Conservation (phyloP, 2,888 invertebrate genomes). For the Pseudococcus jackbeardsleyi region DNA sequence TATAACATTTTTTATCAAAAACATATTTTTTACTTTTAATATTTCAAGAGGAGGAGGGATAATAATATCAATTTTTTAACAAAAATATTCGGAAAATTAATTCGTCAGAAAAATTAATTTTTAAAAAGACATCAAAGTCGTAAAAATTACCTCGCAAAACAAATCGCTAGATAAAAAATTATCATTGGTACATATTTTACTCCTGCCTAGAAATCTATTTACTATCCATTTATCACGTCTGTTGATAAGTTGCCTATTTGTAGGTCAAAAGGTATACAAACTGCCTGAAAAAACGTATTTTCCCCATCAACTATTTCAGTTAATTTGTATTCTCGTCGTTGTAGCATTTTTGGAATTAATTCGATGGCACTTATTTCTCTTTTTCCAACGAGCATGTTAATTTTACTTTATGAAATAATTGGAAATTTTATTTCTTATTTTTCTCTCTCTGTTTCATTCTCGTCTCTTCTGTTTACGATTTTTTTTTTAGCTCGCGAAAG, state of each 20-base stretch:
- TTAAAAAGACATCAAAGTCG: neutral
- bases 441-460: neutral
- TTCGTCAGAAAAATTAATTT: too few relatives aligned
- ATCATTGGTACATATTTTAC: neutral
- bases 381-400: neutral
- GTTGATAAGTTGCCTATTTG: slow-evolving; percentile 1
- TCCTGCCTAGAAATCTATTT: neutral
- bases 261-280: neutral
- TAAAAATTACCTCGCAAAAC: neutral
- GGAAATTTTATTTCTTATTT: neutral
- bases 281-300: neutral
- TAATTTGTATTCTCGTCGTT: neutral
- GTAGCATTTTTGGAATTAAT: slow-evolving; percentile 7
- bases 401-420: neutral
- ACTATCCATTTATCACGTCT: neutral
- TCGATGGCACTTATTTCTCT: neutral
- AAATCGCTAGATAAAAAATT: neutral
- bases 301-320: neutral
- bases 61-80: too few relatives aligned
- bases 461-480: neutral
- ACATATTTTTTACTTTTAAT: too few relatives aligned
- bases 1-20: too few relatives aligned
- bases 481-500: neutral
- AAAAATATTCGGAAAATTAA: too few relatives aligned
- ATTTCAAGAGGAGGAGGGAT: too few relatives aligned